Conservation (phyloP, 2,113 vertebrate genomes). For the Cacatua alba region DNA sequence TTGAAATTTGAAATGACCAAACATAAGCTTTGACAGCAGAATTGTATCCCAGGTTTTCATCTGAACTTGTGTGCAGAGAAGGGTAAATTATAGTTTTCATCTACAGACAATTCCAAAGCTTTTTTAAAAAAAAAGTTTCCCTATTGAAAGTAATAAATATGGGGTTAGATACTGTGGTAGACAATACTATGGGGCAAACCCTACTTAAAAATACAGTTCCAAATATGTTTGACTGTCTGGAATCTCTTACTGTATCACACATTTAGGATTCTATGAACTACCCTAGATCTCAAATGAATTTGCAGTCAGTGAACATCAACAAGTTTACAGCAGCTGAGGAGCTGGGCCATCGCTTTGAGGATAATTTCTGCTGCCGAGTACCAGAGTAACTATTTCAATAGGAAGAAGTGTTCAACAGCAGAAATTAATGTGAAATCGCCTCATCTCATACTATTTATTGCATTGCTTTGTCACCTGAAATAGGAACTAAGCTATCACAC, state of each 20-base stretch:
- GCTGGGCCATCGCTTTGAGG: not conserved
- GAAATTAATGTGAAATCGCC: not conserved
- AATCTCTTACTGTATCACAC: not conserved
- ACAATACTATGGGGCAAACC: not conserved
- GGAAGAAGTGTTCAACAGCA: not conserved
- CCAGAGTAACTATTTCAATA: not conserved
- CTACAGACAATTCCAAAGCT: not conserved
- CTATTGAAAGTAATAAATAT: not conserved
- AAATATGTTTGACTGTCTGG: not conserved
- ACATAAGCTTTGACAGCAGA: not conserved
- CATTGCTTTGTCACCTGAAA: slow-evolving; percentile 22
- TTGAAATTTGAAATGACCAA: not conserved
- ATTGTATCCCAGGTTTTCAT: not conserved
- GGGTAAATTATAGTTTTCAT: not conserved
- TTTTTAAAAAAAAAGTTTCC: not conserved
- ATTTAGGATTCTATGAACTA: not conserved
- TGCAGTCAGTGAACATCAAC: not conserved
- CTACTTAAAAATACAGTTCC: not conserved
- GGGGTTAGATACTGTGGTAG: not conserved
- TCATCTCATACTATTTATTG: not conserved
- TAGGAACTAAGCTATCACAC: not conserved
- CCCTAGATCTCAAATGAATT: not conserved
- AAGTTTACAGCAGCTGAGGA: not conserved
- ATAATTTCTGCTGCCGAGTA: not conserved
- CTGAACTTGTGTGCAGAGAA: not conserved